Conservation (phyloP, 2,113 vertebrate species). For the Sylvilagus bachmani region DNA sequence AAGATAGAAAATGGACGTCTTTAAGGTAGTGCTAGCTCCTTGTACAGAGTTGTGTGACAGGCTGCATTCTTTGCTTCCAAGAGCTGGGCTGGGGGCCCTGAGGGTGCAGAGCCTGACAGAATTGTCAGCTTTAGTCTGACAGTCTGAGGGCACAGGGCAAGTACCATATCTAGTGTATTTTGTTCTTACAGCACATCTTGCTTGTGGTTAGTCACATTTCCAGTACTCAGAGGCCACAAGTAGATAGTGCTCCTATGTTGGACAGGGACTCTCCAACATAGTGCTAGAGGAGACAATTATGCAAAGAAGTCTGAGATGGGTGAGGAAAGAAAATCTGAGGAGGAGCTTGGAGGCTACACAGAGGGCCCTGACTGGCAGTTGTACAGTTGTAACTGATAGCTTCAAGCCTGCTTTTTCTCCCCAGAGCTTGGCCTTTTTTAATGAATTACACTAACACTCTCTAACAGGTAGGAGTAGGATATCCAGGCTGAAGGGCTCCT, state of each 20-base stretch:
- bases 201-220: not conserved
- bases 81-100: too few relatives aligned
- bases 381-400: not conserved
- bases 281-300: not conserved
- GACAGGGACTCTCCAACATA: not conserved
- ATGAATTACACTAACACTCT: not conserved
- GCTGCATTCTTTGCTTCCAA: too few relatives aligned
- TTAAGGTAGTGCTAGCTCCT: not conserved
- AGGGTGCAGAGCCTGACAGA: too few relatives aligned
- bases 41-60: too few relatives aligned
- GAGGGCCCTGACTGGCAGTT: not conserved
- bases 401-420: not conserved
- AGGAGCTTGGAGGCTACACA: not conserved
- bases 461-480: not conserved
- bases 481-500: not conserved
- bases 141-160: too few relatives aligned
- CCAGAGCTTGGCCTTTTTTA: not conserved
- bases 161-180: not conserved
- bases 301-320: not conserved
- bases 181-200: not conserved
- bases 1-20: not conserved
- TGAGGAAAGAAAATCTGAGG: not conserved
- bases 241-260: fast-evolving
- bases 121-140: too few relatives aligned
- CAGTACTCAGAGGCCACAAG: not conserved